Evolutionary conservation across 2,888 invertebrate species (phyloP), one percentile per base, ranked within the genome.

Genomic region (Diarsia mendica): DNA sequence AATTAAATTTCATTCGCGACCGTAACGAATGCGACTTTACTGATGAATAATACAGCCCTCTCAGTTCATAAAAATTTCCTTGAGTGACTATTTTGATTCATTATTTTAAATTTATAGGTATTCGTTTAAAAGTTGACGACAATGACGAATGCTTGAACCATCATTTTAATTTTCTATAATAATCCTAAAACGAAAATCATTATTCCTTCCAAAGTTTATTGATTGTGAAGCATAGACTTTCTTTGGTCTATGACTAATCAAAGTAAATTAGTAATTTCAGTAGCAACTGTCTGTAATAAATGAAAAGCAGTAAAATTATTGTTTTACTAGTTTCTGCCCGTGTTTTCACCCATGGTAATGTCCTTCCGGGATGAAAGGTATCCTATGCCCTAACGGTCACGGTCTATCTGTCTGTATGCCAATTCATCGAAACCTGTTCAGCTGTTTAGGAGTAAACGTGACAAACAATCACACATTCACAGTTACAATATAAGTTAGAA

Each of bases 181-280:
- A 61, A 67, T 51, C 63, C 53, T 76, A 58, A 74, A 69, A 58
- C 64, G 8, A 66, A 68, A 68, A 46, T 67, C n/a, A 71, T 72
- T 51, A 81, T 78, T 67, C 39, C 63, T 60, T 64, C 10, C 53
- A n/a, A 73, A 51, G 18, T 13, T 33, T 44, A 33, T 28, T 60
- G 55, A 55, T 67, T 11, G 28, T 28, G 28, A 58, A n/a, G 18
- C 28, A 39, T 39, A 63, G 23, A 64, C 64, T 61, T 61, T 51
- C 55, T 67, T 51, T 71, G 15, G 28, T 49, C 70, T 73, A 74
- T 71, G 51, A 77, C 68, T 44, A 79, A 82, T 82, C 60, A 58
- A 23, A 63, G 64, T 72, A 63, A 69, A 77, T 74, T 61, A 61
- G 53, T n/a, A 11, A 58, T 77, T 77, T 73, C 60, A 85, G 65